Percentiles rank a stretch among this genome's conserved stretches.
Conservation (phyloP, 1,140 invertebrate species). For the Melanaphis sacchari region DNA sequence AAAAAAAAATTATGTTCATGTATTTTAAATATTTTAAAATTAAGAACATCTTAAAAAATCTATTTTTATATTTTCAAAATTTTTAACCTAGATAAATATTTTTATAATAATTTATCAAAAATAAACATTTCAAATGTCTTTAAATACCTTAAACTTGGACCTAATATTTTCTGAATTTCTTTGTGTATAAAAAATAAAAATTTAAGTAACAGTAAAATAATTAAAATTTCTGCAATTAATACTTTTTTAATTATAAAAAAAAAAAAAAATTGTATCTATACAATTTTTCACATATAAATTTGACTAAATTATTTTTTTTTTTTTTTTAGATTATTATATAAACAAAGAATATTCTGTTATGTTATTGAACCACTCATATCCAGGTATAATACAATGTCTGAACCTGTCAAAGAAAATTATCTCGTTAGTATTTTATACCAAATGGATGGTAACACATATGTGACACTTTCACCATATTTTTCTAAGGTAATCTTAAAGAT, state of each 20-base stretch:
- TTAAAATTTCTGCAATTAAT: no score
- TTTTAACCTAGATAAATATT: no score
- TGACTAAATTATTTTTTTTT: slow-evolving; percentile 59
- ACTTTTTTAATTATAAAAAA: neutral
- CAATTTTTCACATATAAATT: neutral
- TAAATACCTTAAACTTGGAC: no score
- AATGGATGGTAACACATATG: slow-evolving; percentile 69
- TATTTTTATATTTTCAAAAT: no score
- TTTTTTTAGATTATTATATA: slow-evolving; percentile 66
- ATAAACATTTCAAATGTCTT: no score
- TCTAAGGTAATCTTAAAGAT: slow-evolving; percentile 65
- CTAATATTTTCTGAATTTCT: no score
- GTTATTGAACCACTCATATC: slow-evolving; percentile 65
- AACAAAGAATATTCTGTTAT: slow-evolving; percentile 71
- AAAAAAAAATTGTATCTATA: neutral
- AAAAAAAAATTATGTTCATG: no score
- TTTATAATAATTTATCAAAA: no score
- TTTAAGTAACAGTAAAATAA: no score
- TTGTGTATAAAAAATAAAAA: no score
- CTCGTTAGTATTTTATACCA: slow-evolving; percentile 71
- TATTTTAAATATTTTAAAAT: no score
- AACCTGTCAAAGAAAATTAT: slow-evolving; percentile 66
- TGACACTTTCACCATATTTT: slow-evolving; percentile 71
- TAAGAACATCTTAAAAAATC: no score
- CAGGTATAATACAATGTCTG: slow-evolving; percentile 62